phyloP scores from a whole-genome alignment of 2,797 vertebrate species.

The Pseudomugil tenellus region DNA sequence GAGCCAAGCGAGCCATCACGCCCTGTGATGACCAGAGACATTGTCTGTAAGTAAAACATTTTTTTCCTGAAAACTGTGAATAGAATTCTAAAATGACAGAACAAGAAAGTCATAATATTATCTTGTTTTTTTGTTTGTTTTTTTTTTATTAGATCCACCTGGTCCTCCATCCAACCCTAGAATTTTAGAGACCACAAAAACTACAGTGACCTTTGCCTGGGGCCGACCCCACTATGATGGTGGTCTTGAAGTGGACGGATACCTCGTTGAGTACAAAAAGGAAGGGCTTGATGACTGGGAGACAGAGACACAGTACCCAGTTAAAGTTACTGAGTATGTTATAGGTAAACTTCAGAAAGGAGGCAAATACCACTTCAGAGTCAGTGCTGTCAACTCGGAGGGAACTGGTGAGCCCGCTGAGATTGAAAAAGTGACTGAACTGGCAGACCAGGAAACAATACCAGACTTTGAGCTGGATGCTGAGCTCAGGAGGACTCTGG shows the following conservation, averaged over 20 bases:
- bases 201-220: slow-evolving; percentile 93
- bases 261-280: slow-evolving; percentile 95
- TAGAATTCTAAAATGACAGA: slow-evolving; percentile 13
- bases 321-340: slow-evolving; percentile 92
- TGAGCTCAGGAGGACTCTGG: slow-evolving; percentile 95
- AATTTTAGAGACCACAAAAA: slow-evolving; percentile 95
- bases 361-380: slow-evolving; percentile 95
- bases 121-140: slow-evolving; percentile 2
- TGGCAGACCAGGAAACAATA: slow-evolving; percentile 88
- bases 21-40: slow-evolving; percentile 91
- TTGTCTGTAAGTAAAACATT: slow-evolving; percentile 91
- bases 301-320: slow-evolving; percentile 88
- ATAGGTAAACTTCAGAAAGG: slow-evolving; percentile 92
- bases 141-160: slow-evolving; percentile 87
- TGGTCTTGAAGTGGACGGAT: slow-evolving; percentile 94
- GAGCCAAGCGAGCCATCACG: slow-evolving; percentile 92
- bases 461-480: slow-evolving; percentile 98
- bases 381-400: slow-evolving; percentile 92
- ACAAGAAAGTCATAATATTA: background rate
- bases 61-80: slow-evolving; percentile 1
- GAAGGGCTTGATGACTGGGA: slow-evolving; percentile 95
- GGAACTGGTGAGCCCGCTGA: slow-evolving; percentile 92
- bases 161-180: slow-evolving; percentile 95
- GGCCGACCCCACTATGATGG: slow-evolving; percentile 95
- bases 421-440: slow-evolving; percentile 89